phyloP scores from a whole-genome alignment of 2,797 vertebrate genomes.

The Cossypha heuglini region DNA sequence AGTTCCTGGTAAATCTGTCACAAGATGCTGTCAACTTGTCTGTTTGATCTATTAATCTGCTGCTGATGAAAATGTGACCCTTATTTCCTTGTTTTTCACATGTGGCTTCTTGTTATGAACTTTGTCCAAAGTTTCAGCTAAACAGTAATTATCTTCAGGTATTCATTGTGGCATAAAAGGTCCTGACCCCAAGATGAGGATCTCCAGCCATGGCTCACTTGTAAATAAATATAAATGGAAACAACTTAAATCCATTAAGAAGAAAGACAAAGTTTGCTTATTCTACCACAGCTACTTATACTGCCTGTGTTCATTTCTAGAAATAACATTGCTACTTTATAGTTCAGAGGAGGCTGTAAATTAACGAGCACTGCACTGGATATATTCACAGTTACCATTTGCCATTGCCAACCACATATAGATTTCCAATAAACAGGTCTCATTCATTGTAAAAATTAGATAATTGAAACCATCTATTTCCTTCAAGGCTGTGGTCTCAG shows the following conservation, averaged over 20 bases:
- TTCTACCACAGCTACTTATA: background rate
- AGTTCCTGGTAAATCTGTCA: background rate
- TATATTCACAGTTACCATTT: constrained; percentile 35
- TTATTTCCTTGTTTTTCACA: background rate
- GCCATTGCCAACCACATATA: constrained; percentile 59
- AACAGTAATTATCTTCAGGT: background rate
- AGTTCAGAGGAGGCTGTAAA: constrained; percentile 48
- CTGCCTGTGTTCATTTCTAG: constrained; percentile 6
- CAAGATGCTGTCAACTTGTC: background rate
- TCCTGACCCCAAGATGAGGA: background rate
- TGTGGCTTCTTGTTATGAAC: background rate
- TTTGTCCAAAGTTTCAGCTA: background rate
- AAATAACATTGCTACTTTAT: constrained; percentile 26
- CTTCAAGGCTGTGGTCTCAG: constrained; percentile 56
- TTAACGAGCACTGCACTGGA: constrained; percentile 12
- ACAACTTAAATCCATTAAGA: background rate
- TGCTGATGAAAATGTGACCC: background rate
- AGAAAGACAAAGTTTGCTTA: background rate
- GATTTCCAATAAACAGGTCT: constrained; percentile 74
- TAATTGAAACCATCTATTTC: constrained; percentile 72
- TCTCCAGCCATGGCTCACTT: background rate
- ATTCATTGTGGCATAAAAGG: background rate
- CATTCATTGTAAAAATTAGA: constrained; percentile 73
- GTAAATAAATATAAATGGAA: background rate
- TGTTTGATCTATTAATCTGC: background rate